Percentiles rank a stretch among this genome's conserved stretches.
Conservation (phyloP, 2,113 vertebrate species). For the Callospermophilus lateralis region DNA sequence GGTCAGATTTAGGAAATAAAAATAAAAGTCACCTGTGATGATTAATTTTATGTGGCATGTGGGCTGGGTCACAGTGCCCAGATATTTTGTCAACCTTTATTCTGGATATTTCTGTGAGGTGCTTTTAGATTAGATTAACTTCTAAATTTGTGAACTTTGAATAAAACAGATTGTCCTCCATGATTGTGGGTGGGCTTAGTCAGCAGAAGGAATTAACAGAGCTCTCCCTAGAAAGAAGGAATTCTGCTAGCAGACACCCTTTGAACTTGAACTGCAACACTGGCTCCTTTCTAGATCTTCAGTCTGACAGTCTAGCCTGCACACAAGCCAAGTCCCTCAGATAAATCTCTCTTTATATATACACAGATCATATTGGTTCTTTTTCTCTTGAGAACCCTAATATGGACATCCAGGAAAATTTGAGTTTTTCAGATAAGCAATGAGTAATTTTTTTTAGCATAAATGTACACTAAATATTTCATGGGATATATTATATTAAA, state of each 20-base stretch:
- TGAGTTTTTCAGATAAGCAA: constrained; percentile 7
- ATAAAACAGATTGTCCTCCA: not conserved
- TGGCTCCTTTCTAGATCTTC: not conserved
- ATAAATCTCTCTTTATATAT: not conserved
- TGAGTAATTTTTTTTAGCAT: not conserved
- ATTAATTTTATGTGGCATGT: not conserved
- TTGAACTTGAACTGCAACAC: not conserved
- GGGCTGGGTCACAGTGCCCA: not conserved
- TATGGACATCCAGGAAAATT: not conserved
- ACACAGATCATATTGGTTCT: not conserved
- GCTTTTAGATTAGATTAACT: not conserved
- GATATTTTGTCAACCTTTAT: not conserved
- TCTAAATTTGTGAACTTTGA: not conserved
- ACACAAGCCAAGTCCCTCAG: not conserved
- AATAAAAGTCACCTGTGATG: not conserved
- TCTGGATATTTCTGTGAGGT: not conserved
- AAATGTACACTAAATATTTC: not conserved
- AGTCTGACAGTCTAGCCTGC: not conserved
- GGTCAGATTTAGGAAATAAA: not conserved
- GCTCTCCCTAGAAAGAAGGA: not conserved
- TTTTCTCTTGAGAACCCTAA: not conserved
- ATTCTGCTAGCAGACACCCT: not conserved
- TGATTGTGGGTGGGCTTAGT: not conserved
- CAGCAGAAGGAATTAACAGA: constrained; percentile 4
- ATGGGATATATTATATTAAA: not conserved